Evolutionary conservation across 2,797 vertebrate genomes (phyloP).

Genomic region (Sebastes itinus): DNA sequence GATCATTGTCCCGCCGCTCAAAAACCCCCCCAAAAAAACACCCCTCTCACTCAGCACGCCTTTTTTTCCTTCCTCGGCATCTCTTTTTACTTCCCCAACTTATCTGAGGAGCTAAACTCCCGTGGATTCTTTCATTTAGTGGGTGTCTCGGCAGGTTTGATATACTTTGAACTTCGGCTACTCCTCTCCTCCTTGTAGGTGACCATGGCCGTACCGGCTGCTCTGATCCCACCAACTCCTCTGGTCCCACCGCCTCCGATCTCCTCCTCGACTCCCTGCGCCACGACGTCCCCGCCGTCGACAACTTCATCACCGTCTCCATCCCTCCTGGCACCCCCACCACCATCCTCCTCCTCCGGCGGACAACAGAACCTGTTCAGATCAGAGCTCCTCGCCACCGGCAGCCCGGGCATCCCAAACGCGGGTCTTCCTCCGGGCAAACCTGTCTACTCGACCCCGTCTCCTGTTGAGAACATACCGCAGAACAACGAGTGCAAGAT

Average conservation of each 20-base stretch:
- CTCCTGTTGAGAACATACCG: conserved; percentile 98
- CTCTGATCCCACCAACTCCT: conserved; percentile 92
- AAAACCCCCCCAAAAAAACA: conserved; percentile 54
- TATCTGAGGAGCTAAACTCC: conserved; percentile 83
- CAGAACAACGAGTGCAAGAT: conserved; percentile 99
- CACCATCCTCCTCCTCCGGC: neutral
- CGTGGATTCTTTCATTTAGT: conserved; percentile 78
- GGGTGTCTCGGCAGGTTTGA: conserved; percentile 73
- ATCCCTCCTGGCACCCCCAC: conserved; percentile 84
- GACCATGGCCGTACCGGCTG: conserved; percentile 97
- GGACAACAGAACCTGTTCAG: conserved; percentile 87
- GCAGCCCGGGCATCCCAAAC: conserved; percentile 85
- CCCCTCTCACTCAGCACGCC: conserved; percentile 83
- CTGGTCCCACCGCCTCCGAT: conserved; percentile 91
- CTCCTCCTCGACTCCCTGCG: conserved; percentile 83
- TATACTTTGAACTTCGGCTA: conserved; percentile 84
- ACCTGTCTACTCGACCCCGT: conserved; percentile 97
- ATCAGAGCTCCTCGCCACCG: conserved; percentile 86
- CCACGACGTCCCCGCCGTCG: conserved; percentile 88
- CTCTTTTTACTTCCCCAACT: conserved; percentile 86
- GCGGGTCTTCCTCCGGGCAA: conserved; percentile 88
- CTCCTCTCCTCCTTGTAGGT: conserved; percentile 82
- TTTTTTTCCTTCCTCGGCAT: conserved; percentile 72
- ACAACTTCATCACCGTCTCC: conserved; percentile 91
- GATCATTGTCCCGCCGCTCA: conserved; percentile 91